phyloP scores from a whole-genome alignment of 2,888 invertebrate genomes.

The Amphiduros pacificus region DNA sequence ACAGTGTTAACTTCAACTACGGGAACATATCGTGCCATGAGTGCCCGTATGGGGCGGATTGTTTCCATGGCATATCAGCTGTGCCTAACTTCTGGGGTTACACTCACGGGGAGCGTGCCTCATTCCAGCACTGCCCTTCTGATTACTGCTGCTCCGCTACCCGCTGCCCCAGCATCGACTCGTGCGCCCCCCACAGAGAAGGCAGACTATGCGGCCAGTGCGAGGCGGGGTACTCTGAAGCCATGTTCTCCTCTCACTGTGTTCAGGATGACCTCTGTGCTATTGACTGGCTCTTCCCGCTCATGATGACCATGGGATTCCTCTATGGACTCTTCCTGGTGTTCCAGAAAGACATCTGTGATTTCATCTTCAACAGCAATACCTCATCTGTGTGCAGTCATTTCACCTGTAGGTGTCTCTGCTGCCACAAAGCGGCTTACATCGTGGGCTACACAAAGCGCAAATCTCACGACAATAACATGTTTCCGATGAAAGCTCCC shows the following conservation, averaged over 20 bases:
- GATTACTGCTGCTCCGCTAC: slow-evolving; percentile 20
- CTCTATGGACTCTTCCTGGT: slow-evolving; percentile 23
- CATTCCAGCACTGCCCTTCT: slow-evolving; percentile 24
- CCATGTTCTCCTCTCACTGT: slow-evolving; percentile 23
- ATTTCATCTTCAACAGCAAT: slow-evolving; percentile 6
- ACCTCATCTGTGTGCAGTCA: neutral
- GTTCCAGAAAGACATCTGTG: slow-evolving; percentile 17
- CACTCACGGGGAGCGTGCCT: neutral
- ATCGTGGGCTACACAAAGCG: too few relatives aligned
- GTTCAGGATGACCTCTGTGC: slow-evolving; percentile 20
- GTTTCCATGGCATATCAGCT: slow-evolving; percentile 13
- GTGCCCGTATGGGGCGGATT: slow-evolving; percentile 26
- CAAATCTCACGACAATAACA: neutral
- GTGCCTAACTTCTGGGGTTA: slow-evolving; percentile 27
- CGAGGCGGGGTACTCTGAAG: slow-evolving; percentile 21
- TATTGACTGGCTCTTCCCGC: slow-evolving; percentile 11
- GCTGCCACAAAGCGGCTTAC: too few relatives aligned
- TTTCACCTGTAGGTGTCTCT: neutral
- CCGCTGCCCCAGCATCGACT: slow-evolving; percentile 12
- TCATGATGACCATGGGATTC: slow-evolving; percentile 6
- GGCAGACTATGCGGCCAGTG: slow-evolving; percentile 28
- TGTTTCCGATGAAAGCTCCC: neutral
- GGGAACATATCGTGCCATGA: slow-evolving; percentile 23
- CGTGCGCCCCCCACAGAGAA: slow-evolving; percentile 16
- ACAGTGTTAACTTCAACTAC: slow-evolving; percentile 15